Percentiles rank a stretch among this genome's conserved stretches.
Conservation (phyloP, 1,140 invertebrate genomes). For the Cardiocondyla obscurior region DNA sequence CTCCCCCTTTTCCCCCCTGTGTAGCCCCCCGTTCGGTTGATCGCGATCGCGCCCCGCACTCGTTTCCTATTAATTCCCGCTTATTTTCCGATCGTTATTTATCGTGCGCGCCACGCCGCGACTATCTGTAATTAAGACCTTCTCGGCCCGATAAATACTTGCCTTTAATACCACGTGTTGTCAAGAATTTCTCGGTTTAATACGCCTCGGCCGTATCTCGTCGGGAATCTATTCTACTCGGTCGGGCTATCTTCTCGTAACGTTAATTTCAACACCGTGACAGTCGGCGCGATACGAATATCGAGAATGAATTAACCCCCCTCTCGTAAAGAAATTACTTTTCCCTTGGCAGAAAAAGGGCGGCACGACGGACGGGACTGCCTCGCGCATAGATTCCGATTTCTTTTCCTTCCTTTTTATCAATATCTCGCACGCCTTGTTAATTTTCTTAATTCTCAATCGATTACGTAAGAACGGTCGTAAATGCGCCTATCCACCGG, state of each 20-base stretch:
- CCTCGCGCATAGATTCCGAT: background rate
- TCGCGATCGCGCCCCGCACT: conserved; percentile 41
- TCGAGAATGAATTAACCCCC: conserved; percentile 1
- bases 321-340: background rate
- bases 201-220: conserved; percentile 36
- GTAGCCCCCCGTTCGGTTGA: background rate
- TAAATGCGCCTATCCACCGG: background rate
- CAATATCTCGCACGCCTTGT: background rate
- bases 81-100: conserved; percentile 55
- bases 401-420: background rate
- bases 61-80: conserved; percentile 55
- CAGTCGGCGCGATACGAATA: conserved; percentile 5
- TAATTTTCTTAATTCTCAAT: conserved; percentile 19
- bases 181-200: conserved; percentile 53
- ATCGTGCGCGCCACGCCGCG: conserved; percentile 44
- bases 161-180: conserved; percentile 38
- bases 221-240: conserved; percentile 23
- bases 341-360: background rate
- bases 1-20: background rate
- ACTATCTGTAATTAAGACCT: conserved; percentile 57
- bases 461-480: background rate
- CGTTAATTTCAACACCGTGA: background rate
- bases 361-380: background rate
- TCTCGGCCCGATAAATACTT: conserved; percentile 45
- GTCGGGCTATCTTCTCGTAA: background rate